Conservation (phyloP, 2,797 vertebrate species). For the Selene dorsalis region DNA sequence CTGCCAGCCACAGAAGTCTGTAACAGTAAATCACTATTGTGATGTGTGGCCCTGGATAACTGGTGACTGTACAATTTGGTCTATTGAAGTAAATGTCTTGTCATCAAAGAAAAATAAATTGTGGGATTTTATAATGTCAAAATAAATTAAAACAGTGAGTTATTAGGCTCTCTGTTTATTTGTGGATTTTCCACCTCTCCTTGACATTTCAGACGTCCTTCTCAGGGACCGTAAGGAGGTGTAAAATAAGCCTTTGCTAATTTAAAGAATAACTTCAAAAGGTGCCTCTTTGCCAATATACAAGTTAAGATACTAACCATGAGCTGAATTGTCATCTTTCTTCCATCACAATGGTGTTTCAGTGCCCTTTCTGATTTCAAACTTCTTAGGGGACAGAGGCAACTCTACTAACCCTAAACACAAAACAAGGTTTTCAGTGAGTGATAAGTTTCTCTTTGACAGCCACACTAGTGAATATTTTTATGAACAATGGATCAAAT, state of each 20-base stretch:
- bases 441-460: neutral
- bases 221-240: neutral
- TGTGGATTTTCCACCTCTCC: slow-evolving; percentile 12
- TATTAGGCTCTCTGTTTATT: slow-evolving; percentile 33
- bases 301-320: slow-evolving; percentile 3
- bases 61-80: slow-evolving; percentile 15
- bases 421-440: neutral
- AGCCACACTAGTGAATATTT: neutral
- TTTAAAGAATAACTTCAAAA: slow-evolving; percentile 14
- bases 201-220: slow-evolving; percentile 43
- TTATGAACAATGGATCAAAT: neutral
- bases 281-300: neutral
- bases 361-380: neutral
- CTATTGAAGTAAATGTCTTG: slow-evolving; percentile 17
- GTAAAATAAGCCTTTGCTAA: slow-evolving; percentile 18
- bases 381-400: neutral
- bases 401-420: neutral
- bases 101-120: neutral
- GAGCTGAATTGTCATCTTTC: neutral
- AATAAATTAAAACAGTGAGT: neutral
- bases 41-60: neutral
- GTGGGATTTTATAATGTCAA: slow-evolving; percentile 12
- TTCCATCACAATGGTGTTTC: neutral
- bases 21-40: slow-evolving; percentile 46
- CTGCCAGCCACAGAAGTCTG: slow-evolving; percentile 44